A percentile compares a stretch with the other conserved stretches of the same genome.
Evolutionary conservation across 2,888 invertebrate genomes (phyloP).

Genomic region (Meiosimyza decipiens): DNA sequence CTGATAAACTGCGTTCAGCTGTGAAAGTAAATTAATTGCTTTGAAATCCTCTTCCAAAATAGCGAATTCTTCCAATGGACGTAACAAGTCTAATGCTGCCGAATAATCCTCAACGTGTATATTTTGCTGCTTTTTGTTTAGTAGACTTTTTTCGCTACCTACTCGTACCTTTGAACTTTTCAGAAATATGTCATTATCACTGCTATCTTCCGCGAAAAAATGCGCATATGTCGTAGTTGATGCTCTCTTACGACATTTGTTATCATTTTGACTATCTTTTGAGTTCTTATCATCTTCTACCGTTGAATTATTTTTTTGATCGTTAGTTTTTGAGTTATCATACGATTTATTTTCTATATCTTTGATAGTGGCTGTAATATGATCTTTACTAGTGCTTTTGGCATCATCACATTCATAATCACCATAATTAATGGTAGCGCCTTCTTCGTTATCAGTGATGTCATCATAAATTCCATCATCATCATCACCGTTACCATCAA

Average conservation of each 20-base stretch:
- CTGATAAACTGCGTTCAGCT: constrained; percentile 44
- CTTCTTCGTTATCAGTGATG: constrained; percentile 47
- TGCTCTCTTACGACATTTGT: background rate
- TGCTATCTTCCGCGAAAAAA: no score
- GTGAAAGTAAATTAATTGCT: constrained; percentile 49
- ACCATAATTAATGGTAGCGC: constrained; percentile 45
- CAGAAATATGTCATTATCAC: no score
- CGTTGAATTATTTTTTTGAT: background rate
- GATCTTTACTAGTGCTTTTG: no score
- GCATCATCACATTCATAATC: constrained; percentile 44
- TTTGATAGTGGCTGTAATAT: no score
- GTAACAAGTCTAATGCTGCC: constrained; percentile 46
- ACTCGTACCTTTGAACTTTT: background rate
- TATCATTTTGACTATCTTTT: background rate
- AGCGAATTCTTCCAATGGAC: constrained; percentile 50
- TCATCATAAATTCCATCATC: constrained; percentile 28
- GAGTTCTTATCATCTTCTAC: background rate
- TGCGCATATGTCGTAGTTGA: background rate
- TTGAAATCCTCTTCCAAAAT: constrained; percentile 48
- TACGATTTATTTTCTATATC: no score
- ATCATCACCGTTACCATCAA: constrained; percentile 37
- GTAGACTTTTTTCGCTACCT: background rate
- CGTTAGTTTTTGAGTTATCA: no score
- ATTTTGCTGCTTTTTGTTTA: background rate
- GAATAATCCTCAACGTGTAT: constrained; percentile 34